Conservation (phyloP, 2,797 vertebrate genomes). For the Sebastolobus alascanus region DNA sequence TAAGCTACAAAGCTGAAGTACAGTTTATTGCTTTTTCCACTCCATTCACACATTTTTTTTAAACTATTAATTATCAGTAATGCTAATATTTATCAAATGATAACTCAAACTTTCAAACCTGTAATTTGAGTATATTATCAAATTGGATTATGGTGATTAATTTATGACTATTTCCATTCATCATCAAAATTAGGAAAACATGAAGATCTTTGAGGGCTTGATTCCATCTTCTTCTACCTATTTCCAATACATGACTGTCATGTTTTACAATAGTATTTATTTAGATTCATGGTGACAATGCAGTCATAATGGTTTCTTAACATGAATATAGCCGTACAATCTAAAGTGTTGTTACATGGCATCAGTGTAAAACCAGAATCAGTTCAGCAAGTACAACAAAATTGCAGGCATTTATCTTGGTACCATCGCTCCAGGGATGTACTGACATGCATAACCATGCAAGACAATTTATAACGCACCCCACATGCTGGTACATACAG, state of each 20-base stretch:
- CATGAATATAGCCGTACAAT: not conserved
- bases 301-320: not conserved
- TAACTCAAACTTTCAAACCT: not conserved
- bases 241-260: not conserved
- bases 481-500: not conserved
- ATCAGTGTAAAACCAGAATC: slow-evolving; percentile 1
- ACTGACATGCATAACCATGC: not conserved
- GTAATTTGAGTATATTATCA: not conserved
- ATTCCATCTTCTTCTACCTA: not conserved
- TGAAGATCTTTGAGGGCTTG: not conserved
- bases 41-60: not conserved
- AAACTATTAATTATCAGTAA: not conserved
- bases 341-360: not conserved
- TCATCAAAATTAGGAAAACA: not conserved
- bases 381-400: not conserved
- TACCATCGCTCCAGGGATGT: not conserved
- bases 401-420: not conserved
- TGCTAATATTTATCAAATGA: not conserved
- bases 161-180: not conserved
- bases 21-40: not conserved
- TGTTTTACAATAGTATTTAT: not conserved
- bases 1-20: not conserved
- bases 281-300: not conserved
- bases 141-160: not conserved
- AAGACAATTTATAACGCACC: not conserved